Conservation (phyloP, 1,140 invertebrate species). For the Condylostylus longicornis region DNA sequence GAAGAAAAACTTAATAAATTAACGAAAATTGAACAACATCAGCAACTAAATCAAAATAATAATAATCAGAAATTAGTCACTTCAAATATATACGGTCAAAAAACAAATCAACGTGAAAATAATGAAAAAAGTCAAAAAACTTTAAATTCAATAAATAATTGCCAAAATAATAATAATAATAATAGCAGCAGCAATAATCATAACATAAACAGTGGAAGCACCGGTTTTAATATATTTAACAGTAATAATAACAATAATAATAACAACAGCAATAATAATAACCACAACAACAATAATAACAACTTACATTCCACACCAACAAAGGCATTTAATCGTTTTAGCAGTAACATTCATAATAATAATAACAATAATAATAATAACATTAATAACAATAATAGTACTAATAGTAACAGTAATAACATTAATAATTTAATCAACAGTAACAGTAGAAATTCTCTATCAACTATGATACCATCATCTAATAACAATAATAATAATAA, state of each 20-base stretch:
- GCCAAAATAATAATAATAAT: constrained; percentile 3
- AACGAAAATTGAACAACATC: constrained; percentile 15
- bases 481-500: background rate
- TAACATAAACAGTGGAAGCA: constrained; percentile 10
- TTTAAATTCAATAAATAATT: too few relatives aligned
- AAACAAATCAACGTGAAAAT: too few relatives aligned
- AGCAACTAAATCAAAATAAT: constrained; percentile 14
- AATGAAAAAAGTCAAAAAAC: too few relatives aligned
- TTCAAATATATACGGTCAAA: too few relatives aligned
- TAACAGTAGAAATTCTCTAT: too few relatives aligned
- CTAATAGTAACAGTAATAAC: constrained; percentile 12
- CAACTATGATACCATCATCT: too few relatives aligned
- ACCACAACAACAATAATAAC: constrained; percentile 4
- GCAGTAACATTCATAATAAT: background rate
- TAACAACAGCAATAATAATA: constrained; percentile 5
- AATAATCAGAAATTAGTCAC: too few relatives aligned
- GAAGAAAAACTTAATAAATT: constrained; percentile 25
- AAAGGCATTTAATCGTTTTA: constrained; percentile 14
- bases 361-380: constrained; percentile 6
- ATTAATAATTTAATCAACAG: too few relatives aligned
- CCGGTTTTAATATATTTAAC: background rate
- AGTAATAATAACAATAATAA: constrained; percentile 6
- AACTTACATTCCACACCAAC: constrained; percentile 19
- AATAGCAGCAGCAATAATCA: constrained; percentile 12
- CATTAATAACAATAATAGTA: constrained; percentile 7